These are phyloP conservation scores for Alaudala cheleensis DNA, from an alignment of 2,113 vertebrate genomes.

Conservation along the genomic window DNA sequence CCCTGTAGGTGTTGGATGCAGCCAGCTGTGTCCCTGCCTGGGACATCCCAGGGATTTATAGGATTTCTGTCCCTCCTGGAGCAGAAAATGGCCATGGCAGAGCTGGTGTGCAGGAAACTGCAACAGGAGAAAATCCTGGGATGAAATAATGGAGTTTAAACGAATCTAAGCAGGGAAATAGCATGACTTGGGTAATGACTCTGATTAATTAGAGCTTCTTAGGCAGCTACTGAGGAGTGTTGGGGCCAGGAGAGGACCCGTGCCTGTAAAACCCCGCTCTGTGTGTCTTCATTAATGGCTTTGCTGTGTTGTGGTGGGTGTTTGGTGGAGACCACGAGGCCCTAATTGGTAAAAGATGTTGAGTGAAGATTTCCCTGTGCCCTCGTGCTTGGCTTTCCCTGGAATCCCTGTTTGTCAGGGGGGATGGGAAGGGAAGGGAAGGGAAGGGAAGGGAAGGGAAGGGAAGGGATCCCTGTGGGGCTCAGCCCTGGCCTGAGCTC, in stretches of 20 bases:
- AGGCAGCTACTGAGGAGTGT: not conserved
- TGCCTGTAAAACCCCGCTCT: not conserved
- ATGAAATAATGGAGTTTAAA: not conserved
- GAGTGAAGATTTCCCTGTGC: not conserved
- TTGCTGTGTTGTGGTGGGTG: not conserved
- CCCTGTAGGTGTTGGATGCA: not conserved
- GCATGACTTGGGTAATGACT: not conserved
- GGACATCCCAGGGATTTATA: not conserved
- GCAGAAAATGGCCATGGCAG: not conserved
- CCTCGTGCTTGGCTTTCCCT: not conserved
- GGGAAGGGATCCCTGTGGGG: not conserved
- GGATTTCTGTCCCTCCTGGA: not conserved
- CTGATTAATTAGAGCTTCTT: not conserved
- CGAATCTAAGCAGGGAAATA: rapidly evolving
- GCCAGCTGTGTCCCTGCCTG: not conserved
- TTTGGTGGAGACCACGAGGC: not conserved
- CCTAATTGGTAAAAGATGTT: constrained; percentile 4
- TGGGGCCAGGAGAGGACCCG: not conserved
- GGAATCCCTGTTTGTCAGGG: not conserved
- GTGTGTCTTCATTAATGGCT: not conserved
- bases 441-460: not conserved
- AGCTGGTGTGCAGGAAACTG: not conserved
- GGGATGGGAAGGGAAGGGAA: not conserved
- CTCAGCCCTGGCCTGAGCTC: not conserved
- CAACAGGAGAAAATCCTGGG: not conserved